These are phyloP conservation scores for Phoxinus phoxinus DNA, from an alignment of 2,113 vertebrate genomes.

Conservation along the genomic window DNA sequence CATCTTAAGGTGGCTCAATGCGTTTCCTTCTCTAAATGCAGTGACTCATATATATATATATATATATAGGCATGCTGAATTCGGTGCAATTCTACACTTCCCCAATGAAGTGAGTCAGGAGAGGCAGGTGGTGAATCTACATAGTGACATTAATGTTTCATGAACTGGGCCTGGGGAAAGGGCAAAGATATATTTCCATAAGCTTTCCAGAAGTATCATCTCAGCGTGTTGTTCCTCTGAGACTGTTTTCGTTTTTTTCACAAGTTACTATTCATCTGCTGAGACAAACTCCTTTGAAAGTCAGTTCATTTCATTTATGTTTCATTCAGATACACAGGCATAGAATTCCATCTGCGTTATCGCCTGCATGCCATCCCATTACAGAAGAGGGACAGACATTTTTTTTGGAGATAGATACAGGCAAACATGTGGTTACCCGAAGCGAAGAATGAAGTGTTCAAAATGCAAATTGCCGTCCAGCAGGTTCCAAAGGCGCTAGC, in stretches of 20 bases:
- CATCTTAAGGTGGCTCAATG: background rate
- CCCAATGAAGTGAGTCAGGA: conserved; percentile 26
- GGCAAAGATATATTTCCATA: conserved; percentile 34
- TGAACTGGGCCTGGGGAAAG: conserved; percentile 42
- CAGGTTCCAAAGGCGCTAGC: conserved; percentile 11
- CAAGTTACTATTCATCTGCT: conserved; percentile 18
- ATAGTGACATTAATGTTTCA: conserved; percentile 48
- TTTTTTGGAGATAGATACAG: conserved; percentile 22
- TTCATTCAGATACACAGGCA: conserved; percentile 9
- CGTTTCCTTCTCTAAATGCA: conserved; percentile 11
- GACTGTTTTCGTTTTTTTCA: conserved; percentile 31
- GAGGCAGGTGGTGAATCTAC: conserved; percentile 49
- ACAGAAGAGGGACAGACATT: conserved; percentile 18
- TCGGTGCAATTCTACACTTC: background rate
- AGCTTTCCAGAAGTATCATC: conserved; percentile 36
- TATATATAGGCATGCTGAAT: conserved; percentile 21
- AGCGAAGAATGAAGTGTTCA: conserved; percentile 26
- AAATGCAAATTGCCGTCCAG: conserved; percentile 32
- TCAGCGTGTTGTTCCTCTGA: conserved; percentile 24
- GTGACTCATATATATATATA: background rate
- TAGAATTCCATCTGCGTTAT: conserved; percentile 19
- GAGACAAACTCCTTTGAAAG: conserved; percentile 19
- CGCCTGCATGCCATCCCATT: background rate
- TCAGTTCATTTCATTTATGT: conserved; percentile 23
- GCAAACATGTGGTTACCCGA: conserved; percentile 27